These are phyloP conservation scores for Drepana falcataria DNA, from an alignment of 2,888 invertebrate genomes.

Conservation along the genomic window DNA sequence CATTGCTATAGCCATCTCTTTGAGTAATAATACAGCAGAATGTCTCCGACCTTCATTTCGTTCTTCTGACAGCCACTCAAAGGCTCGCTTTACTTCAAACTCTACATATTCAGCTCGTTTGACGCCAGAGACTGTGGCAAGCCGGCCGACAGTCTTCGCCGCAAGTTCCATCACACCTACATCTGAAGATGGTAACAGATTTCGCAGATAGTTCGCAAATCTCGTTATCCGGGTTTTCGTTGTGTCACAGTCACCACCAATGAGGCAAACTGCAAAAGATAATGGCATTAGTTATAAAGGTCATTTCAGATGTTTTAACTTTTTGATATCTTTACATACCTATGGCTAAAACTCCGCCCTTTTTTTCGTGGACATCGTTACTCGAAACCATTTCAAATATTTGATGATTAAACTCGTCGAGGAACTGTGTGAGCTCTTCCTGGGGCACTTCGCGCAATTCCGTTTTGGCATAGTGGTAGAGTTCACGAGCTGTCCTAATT, in stretches of 20 bases:
- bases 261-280: conserved; percentile 87
- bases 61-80: conserved; percentile 96
- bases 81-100: conserved; percentile 96
- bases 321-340: conserved; percentile 64
- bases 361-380: conserved; percentile 94
- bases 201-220: conserved; percentile 95
- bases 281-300: too few relatives aligned
- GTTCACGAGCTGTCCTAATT: conserved; percentile 91
- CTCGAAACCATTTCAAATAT: conserved; percentile 98
- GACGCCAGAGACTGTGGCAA: conserved; percentile 94
- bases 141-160: conserved; percentile 95
- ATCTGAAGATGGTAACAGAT: conserved; percentile 93
- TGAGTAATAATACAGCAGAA: conserved; percentile 93
- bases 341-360: conserved; percentile 96
- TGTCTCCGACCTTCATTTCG: conserved; percentile 94
- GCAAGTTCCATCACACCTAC: conserved; percentile 97
- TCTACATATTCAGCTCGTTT: conserved; percentile 98
- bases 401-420: conserved; percentile 96
- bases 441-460: conserved; percentile 93
- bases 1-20: conserved; percentile 96
- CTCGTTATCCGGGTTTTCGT: conserved; percentile 93
- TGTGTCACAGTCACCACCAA: conserved; percentile 95
- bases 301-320: neutral
- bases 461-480: conserved; percentile 94
- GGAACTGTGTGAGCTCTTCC: conserved; percentile 93